Conservation (phyloP, 2,888 invertebrate genomes). For the Plagodis pulveraria region DNA sequence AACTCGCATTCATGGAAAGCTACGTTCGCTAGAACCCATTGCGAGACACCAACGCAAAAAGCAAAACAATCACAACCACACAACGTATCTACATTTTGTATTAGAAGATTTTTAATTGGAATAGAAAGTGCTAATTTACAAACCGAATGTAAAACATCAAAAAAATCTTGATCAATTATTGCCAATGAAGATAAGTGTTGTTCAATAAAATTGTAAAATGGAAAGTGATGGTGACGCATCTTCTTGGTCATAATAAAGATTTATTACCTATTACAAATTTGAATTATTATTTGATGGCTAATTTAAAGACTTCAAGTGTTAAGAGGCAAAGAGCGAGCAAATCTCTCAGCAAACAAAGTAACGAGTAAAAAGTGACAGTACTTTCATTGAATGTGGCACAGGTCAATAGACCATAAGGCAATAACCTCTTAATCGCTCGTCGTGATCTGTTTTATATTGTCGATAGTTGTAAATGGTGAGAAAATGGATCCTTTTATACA, state of each 20-base stretch:
- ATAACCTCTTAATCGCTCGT: background rate
- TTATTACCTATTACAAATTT: constrained; percentile 17
- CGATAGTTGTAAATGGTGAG: background rate
- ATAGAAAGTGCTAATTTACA: constrained; percentile 48
- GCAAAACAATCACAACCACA: constrained; percentile 49
- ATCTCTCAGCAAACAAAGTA: constrained; percentile 1
- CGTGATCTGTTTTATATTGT: background rate
- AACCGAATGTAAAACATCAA: constrained; percentile 20
- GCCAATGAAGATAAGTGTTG: constrained; percentile 25
- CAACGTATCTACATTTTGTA: constrained; percentile 31
- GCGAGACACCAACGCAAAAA: constrained; percentile 52
- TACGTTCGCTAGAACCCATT: constrained; percentile 39
- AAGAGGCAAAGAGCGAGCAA: background rate
- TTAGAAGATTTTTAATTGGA: constrained; percentile 44
- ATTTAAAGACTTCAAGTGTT: background rate
- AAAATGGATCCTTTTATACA: background rate
- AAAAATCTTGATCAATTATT: constrained; percentile 34
- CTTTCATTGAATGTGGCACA: constrained; percentile 9
- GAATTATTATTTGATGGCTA: constrained; percentile 15
- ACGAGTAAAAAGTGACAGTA: constrained; percentile 1
- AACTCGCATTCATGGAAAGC: constrained; percentile 42
- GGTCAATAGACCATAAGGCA: constrained; percentile 3
- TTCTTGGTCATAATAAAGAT: constrained; percentile 17
- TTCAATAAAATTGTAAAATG: constrained; percentile 28
- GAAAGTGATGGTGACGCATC: constrained; percentile 32